Percentiles rank a stretch among this genome's conserved stretches.
Conservation (phyloP, 2,113 vertebrate species). For the Sylvietta virens region DNA sequence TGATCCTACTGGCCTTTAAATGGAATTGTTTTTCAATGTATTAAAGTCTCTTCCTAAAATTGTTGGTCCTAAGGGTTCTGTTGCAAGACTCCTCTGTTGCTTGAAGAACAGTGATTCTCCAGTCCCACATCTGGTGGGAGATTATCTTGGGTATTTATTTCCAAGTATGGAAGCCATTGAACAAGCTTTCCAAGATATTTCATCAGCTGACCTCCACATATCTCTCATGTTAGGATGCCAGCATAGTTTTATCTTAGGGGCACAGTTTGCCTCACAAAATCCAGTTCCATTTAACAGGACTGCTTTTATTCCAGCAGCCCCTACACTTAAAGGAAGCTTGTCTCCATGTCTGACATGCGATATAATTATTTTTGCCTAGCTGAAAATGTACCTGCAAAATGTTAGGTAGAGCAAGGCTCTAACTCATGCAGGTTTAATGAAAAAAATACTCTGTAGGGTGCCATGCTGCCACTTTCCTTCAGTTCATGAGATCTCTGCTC, state of each 20-base stretch:
- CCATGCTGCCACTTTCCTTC: neutral
- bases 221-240: neutral
- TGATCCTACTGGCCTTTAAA: neutral
- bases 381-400: neutral
- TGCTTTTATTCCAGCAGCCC: neutral
- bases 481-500: neutral
- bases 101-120: neutral
- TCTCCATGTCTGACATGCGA: neutral
- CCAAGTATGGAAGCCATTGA: neutral
- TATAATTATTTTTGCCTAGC: neutral
- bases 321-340: neutral
- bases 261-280: neutral
- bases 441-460: neutral
- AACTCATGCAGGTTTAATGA: neutral
- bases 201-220: neutral
- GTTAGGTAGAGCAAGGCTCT: neutral
- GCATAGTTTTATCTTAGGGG: neutral
- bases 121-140: neutral
- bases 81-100: neutral
- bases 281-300: neutral
- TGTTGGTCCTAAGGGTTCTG: neutral
- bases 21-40: neutral
- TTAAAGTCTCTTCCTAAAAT: neutral
- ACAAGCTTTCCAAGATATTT: neutral
- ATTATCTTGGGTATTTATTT: neutral